phyloP scores from a whole-genome alignment of 2,888 invertebrate genomes.

The Branchellion lobata region DNA sequence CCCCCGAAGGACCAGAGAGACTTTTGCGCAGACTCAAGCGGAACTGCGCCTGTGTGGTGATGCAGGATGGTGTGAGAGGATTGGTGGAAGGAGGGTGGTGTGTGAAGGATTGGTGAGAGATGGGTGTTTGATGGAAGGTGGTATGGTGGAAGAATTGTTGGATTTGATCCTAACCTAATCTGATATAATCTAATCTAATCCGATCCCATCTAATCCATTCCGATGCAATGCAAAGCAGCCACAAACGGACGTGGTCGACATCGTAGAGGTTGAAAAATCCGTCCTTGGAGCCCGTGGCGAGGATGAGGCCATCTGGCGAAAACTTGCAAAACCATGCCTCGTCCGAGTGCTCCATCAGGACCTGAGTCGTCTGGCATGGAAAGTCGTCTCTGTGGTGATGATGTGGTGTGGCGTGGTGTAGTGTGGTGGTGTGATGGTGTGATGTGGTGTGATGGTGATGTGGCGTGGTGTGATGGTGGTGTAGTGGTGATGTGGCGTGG shows the following conservation, averaged over 20 bases:
- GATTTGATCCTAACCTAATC: too few species aligned
- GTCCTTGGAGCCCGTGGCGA: conserved; percentile 96
- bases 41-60: conserved; percentile 10
- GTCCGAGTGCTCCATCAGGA: conserved; percentile 80
- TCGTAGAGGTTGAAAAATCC: conserved; percentile 94
- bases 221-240: too few species aligned
- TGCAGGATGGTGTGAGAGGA: not conserved
- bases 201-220: too few species aligned
- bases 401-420: too few species aligned
- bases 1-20: conserved; percentile 86
- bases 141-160: not conserved
- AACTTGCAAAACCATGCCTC: conserved; percentile 98
- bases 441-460: too few species aligned
- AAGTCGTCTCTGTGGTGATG: conserved; percentile 72
- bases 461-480: too few species aligned
- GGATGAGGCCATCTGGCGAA: conserved; percentile 90
- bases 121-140: not conserved
- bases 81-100: not conserved
- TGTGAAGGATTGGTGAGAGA: not conserved
- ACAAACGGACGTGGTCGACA: conserved; percentile 81
- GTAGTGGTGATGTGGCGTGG: too few species aligned
- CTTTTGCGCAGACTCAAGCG: conserved; percentile 66
- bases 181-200: too few species aligned
- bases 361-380: conserved; percentile 77
- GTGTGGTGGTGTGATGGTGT: not conserved